Percentiles rank a stretch among this genome's conserved stretches.
Conservation (phyloP, 2,797 vertebrate genomes). For the Pangasius sanitwongsei region DNA sequence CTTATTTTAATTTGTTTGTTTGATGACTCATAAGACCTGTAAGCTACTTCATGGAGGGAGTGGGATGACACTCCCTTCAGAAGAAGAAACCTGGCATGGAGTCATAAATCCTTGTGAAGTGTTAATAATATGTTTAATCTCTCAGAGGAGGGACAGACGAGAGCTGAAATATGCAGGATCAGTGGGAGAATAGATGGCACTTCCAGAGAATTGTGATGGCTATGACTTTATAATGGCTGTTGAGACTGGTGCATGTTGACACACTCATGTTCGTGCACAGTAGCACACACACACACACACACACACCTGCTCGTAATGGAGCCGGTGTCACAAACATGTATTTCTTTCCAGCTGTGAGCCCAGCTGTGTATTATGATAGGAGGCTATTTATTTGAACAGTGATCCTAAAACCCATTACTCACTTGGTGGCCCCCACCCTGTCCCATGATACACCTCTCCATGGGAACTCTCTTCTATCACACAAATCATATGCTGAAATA, state of each 20-base stretch:
- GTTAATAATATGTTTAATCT: slow-evolving; percentile 70
- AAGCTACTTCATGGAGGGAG: slow-evolving; percentile 1
- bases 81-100: slow-evolving; percentile 66
- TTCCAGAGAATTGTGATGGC: neutral
- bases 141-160: slow-evolving; percentile 55
- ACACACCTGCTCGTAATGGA: slow-evolving; percentile 41
- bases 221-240: neutral
- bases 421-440: slow-evolving; percentile 49
- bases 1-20: slow-evolving; percentile 21
- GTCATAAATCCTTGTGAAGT: slow-evolving; percentile 70
- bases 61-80: slow-evolving; percentile 69
- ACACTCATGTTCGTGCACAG: neutral
- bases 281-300: neutral
- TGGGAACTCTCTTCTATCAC: neutral
- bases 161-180: slow-evolving; percentile 53
- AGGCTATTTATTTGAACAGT: slow-evolving; percentile 64
- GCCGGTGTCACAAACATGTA: slow-evolving; percentile 58
- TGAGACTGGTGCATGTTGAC: slow-evolving; percentile 13
- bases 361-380: slow-evolving; percentile 60
- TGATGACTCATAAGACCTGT: slow-evolving; percentile 15
- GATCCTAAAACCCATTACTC: slow-evolving; percentile 44
- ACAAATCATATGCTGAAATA: neutral
- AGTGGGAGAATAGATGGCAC: slow-evolving; percentile 19
- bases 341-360: slow-evolving; percentile 70
- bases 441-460: slow-evolving; percentile 55